Percentiles rank a stretch among this genome's conserved stretches.
These are phyloP conservation scores for Teleogryllus oceanicus DNA, from an alignment of 2,888 invertebrate species.

Conservation along the genomic window DNA sequence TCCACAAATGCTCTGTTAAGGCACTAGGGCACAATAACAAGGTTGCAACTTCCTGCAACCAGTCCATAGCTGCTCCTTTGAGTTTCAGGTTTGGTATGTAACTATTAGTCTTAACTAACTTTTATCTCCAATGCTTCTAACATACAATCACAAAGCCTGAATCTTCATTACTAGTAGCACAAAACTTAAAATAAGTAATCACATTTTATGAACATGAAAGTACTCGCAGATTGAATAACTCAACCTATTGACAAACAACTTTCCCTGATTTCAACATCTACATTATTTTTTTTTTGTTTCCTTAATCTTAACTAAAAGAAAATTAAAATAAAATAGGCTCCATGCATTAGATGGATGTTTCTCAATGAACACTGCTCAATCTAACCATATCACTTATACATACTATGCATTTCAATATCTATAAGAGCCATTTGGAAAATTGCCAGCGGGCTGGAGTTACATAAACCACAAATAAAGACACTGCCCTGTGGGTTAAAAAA, in stretches of 20 bases:
- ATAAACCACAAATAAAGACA: too few species aligned
- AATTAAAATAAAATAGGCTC: neutral
- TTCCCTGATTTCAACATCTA: neutral
- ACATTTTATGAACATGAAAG: neutral
- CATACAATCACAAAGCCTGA: constrained; percentile 18
- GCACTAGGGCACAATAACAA: neutral
- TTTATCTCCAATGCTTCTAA: constrained; percentile 2
- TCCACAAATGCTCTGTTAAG: constrained; percentile 12
- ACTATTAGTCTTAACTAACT: neutral
- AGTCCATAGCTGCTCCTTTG: constrained; percentile 3
- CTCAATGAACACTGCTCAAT: too few species aligned
- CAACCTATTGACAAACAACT: neutral
- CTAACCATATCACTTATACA: too few species aligned
- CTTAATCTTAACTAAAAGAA: neutral
- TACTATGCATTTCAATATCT: too few species aligned
- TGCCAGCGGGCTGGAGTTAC: too few species aligned
- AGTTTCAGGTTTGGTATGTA: constrained; percentile 10
- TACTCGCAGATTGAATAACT: neutral
- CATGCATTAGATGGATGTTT: neutral
- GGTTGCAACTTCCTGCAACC: neutral
- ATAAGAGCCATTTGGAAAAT: too few species aligned
- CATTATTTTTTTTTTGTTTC: neutral
- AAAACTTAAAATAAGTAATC: neutral
- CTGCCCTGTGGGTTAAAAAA: too few species aligned
- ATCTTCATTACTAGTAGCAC: neutral